Percentiles rank a stretch among this genome's conserved stretches.
These are phyloP conservation scores for Psilopsiagon aurifrons DNA, from an alignment of 2,113 vertebrate genomes.

Conservation along the genomic window DNA sequence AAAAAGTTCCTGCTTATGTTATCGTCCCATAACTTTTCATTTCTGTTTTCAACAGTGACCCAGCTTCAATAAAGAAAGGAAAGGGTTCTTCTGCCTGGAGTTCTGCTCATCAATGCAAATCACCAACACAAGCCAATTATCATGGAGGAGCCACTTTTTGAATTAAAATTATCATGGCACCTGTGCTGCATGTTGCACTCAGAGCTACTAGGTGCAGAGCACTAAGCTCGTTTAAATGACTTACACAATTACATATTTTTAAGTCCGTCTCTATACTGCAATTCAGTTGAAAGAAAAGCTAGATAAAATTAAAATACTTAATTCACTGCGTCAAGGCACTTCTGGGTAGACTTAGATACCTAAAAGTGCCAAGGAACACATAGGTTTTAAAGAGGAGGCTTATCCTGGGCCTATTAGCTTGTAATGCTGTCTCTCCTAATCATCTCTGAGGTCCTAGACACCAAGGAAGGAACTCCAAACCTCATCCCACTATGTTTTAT, in stretches of 20 bases:
- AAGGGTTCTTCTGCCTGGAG: not conserved
- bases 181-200: not conserved
- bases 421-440: not conserved
- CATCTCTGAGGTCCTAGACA: not conserved
- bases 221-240: not conserved
- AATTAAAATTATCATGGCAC: not conserved
- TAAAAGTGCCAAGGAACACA: not conserved
- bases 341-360: not conserved
- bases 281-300: not conserved
- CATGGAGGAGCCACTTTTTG: not conserved
- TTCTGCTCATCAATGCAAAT: not conserved
- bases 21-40: not conserved
- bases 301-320: not conserved
- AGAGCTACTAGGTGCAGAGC: not conserved
- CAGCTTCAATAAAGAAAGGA: not conserved
- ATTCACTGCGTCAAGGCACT: not conserved
- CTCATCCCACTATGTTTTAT: not conserved
- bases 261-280: not conserved
- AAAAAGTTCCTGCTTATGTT: not conserved
- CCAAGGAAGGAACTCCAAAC: not conserved
- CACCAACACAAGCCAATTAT: not conserved
- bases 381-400: not conserved
- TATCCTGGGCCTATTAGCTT: not conserved
- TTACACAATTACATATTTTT: not conserved
- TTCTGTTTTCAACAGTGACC: not conserved